Evolutionary conservation across 2,113 vertebrate species (phyloP).

Genomic region (Tursiops truncatus): DNA sequence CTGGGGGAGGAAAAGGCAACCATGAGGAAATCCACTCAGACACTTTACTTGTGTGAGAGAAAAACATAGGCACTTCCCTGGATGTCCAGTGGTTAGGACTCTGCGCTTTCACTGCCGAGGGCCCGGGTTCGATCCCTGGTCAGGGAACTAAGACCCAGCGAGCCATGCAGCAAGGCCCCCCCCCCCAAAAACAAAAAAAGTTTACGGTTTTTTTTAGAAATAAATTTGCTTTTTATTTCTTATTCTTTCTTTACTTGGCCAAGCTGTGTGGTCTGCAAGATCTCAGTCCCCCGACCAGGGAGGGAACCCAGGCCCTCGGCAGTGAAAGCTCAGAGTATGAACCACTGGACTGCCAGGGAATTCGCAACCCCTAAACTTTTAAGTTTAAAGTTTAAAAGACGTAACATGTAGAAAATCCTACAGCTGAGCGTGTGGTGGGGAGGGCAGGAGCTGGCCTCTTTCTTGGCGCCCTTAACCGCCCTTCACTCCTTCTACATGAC

Average conservation of each 20-base stretch:
- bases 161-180: not conserved
- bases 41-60: not conserved
- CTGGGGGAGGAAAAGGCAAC: not conserved
- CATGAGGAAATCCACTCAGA: not conserved
- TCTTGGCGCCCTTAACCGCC: not conserved
- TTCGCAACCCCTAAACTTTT: not conserved
- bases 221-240: not conserved
- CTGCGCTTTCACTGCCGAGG: not conserved
- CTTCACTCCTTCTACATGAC: not conserved
- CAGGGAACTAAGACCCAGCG: not conserved
- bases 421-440: not conserved
- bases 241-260: too few species aligned
- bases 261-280: not conserved
- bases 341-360: not conserved
- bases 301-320: not conserved
- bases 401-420: not conserved
- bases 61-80: not conserved
- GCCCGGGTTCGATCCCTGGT: not conserved
- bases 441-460: not conserved
- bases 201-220: too few species aligned
- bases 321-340: not conserved
- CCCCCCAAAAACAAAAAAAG: too few species aligned
- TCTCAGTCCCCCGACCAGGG: not conserved
- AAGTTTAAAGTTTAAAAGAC: not conserved
- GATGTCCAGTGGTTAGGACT: not conserved